A percentile compares a stretch with the other conserved stretches of the same genome.
These are phyloP conservation scores for Sycophaga agraensis DNA, from an alignment of 1,140 invertebrate genomes.

Conservation along the genomic window DNA sequence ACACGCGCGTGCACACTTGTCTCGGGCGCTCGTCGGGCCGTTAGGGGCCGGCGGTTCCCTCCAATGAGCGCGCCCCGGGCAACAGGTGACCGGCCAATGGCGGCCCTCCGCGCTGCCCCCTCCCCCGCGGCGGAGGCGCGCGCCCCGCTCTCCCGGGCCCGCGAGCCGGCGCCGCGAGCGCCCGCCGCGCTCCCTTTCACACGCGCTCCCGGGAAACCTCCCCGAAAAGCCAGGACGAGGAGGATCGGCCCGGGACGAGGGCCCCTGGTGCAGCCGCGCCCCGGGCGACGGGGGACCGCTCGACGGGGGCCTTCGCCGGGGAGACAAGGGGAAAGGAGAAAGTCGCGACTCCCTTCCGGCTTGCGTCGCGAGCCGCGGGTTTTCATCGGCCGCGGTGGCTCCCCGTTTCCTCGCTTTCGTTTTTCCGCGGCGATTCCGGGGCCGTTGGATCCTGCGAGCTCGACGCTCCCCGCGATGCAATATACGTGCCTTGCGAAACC, in stretches of 20 bases:
- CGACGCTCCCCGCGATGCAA: no score
- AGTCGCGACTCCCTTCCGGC: background rate
- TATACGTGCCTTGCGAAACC: no score
- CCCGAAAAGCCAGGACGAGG: background rate
- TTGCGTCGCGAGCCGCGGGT: no score
- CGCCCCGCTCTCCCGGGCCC: slow-evolving; percentile 9
- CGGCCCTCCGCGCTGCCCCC: slow-evolving; percentile 29
- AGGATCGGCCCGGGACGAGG: no score
- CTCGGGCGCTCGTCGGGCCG: slow-evolving; percentile 28
- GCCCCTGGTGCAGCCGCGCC: background rate
- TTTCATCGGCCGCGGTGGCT: no score
- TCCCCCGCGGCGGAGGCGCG: slow-evolving; percentile 28
- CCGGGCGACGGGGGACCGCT: no score
- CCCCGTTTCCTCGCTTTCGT: no score
- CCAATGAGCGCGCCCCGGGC: slow-evolving; percentile 43
- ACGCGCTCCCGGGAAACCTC: background rate
- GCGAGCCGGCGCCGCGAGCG: background rate
- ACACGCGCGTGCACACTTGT: no score
- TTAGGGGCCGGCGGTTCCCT: slow-evolving; percentile 36
- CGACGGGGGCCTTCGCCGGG: background rate
- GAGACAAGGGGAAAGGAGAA: background rate
- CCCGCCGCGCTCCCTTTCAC: slow-evolving; percentile 12
- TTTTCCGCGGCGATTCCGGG: no score
- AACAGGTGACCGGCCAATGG: slow-evolving; percentile 55
- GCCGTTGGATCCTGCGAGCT: no score